These are phyloP conservation scores for Furcula furcula DNA, from an alignment of 2,888 invertebrate genomes.

Conservation along the genomic window DNA sequence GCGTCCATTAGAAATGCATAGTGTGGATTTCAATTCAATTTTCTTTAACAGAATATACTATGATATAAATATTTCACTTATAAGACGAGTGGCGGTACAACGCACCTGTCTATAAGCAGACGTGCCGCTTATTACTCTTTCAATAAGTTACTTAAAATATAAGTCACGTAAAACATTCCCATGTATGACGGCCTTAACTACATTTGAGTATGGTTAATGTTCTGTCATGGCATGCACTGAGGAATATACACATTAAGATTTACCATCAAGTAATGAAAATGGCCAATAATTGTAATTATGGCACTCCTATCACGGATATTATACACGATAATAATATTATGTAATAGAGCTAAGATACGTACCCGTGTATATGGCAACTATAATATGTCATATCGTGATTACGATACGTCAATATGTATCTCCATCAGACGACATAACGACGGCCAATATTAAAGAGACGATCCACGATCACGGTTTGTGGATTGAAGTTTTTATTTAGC, in stretches of 20 bases:
- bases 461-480: no score
- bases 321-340: constrained; percentile 29
- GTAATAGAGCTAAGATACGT: constrained; percentile 41
- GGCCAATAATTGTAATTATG: constrained; percentile 60
- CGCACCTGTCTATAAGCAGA: no score
- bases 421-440: constrained; percentile 1
- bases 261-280: constrained; percentile 39
- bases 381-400: constrained; percentile 28
- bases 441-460: no score
- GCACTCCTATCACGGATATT: constrained; percentile 70
- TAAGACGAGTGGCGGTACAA: no score
- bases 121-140: no score
- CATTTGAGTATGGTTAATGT: constrained; percentile 24
- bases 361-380: constrained; percentile 63
- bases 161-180: no score
- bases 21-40: no score
- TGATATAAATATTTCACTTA: no score
- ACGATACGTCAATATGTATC: constrained; percentile 35
- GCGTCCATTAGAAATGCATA: no score
- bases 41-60: no score
- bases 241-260: constrained; percentile 30
- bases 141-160: no score
- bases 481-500: no score
- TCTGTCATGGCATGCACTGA: constrained; percentile 60
- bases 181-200: constrained; percentile 16